phyloP scores from a whole-genome alignment of 2,888 invertebrate species.

The Chrysolina americana region DNA sequence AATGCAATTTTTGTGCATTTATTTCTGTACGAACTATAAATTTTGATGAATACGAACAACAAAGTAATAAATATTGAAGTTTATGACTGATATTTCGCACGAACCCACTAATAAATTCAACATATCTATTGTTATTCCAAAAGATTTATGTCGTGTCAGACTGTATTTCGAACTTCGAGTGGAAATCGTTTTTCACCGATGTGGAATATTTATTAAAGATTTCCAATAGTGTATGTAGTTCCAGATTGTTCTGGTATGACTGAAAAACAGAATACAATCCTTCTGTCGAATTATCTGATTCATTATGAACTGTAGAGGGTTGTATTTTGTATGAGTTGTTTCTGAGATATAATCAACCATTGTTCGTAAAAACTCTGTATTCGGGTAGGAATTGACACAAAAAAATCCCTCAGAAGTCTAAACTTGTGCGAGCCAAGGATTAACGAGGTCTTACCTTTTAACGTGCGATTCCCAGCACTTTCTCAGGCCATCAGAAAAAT shows the following conservation, averaged over 20 bases:
- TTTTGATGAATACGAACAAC: constrained; percentile 36
- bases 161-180: constrained; percentile 38
- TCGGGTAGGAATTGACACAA: no score
- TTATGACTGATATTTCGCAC: constrained; percentile 50
- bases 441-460: no score
- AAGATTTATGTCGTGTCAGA: constrained; percentile 46
- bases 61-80: constrained; percentile 47
- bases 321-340: no score
- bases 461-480: no score
- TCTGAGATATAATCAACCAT: no score
- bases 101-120: constrained; percentile 46
- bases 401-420: no score
- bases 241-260: neutral
- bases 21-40: constrained; percentile 17
- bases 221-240: neutral
- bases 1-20: neutral
- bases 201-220: constrained; percentile 19
- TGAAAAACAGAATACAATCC: neutral
- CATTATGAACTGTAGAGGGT: no score
- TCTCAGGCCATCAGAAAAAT: no score
- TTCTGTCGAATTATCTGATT: no score
- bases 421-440: no score
- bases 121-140: constrained; percentile 44
- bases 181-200: constrained; percentile 32
- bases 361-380: no score